Percentiles rank a stretch among this genome's conserved stretches.
phyloP scores from a whole-genome alignment of 2,888 invertebrate genomes.

The Bugulina stolonifera region DNA sequence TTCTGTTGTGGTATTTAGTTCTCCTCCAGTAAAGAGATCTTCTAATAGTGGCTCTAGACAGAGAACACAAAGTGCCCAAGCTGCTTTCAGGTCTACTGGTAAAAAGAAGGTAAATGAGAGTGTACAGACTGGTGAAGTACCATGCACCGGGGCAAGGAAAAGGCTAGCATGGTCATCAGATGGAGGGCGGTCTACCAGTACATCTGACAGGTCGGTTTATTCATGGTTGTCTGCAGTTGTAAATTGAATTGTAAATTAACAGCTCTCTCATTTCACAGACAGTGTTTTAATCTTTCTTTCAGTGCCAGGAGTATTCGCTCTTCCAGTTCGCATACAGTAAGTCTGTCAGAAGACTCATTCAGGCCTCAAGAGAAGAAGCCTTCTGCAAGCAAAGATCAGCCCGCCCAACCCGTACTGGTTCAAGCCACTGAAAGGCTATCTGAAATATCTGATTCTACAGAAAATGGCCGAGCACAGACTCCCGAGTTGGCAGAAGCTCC shows the following conservation, averaged over 20 bases:
- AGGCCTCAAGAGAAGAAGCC: neutral
- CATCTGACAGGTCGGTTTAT: conserved; percentile 2
- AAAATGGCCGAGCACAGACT: conserved; percentile 41
- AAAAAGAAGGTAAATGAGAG: neutral
- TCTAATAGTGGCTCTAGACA: neutral
- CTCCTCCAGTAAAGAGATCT: neutral
- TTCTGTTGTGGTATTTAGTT: too few relatives aligned
- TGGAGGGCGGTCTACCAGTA: conserved; percentile 17
- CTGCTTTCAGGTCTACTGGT: neutral
- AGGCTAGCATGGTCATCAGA: conserved; percentile 14
- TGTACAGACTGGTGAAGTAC: neutral
- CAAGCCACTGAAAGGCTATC: neutral
- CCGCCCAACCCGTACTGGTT: neutral
- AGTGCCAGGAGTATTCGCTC: conserved; percentile 19
- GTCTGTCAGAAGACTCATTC: neutral
- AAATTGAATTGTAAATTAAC: neutral
- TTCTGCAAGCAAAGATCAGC: neutral
- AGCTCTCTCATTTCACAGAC: neutral
- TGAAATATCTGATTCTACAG: neutral
- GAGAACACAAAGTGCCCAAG: conserved; percentile 4
- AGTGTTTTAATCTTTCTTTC: neutral
- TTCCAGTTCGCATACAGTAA: neutral
- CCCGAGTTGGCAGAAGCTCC: conserved; percentile 34
- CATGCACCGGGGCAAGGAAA: neutral
- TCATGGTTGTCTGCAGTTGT: too few relatives aligned